A percentile compares a stretch with the other conserved stretches of the same genome.
These are phyloP conservation scores for Psilopsiagon aymara DNA, from an alignment of 2,113 vertebrate species.

Conservation along the genomic window DNA sequence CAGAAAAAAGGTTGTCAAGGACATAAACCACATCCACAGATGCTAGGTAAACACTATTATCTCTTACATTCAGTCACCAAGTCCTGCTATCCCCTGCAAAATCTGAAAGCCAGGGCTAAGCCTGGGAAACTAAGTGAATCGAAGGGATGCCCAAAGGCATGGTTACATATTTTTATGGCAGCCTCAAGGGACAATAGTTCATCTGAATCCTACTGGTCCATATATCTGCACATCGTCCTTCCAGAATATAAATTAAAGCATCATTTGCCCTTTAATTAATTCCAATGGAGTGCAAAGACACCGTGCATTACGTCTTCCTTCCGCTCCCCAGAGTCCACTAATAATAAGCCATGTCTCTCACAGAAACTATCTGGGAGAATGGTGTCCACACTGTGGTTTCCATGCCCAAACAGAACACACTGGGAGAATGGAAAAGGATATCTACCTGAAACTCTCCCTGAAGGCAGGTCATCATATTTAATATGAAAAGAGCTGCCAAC, in stretches of 20 bases:
- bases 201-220: neutral
- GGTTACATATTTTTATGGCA: neutral
- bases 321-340: neutral
- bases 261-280: neutral
- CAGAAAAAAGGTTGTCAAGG: neutral
- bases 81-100: neutral
- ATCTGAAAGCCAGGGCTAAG: neutral
- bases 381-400: neutral
- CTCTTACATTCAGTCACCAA: neutral
- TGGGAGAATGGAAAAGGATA: neutral
- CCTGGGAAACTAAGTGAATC: neutral
- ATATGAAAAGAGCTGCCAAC: neutral
- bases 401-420: neutral
- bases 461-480: neutral
- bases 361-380: neutral
- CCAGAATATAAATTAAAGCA: neutral
- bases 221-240: neutral
- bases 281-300: neutral
- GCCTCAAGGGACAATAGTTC: neutral
- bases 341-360: neutral
- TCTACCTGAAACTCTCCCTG: neutral
- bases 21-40: neutral
- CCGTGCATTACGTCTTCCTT: neutral
- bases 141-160: neutral
- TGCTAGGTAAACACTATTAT: rapidly evolving